Conservation (phyloP, 2,113 vertebrate species). For the Rana temporaria region DNA sequence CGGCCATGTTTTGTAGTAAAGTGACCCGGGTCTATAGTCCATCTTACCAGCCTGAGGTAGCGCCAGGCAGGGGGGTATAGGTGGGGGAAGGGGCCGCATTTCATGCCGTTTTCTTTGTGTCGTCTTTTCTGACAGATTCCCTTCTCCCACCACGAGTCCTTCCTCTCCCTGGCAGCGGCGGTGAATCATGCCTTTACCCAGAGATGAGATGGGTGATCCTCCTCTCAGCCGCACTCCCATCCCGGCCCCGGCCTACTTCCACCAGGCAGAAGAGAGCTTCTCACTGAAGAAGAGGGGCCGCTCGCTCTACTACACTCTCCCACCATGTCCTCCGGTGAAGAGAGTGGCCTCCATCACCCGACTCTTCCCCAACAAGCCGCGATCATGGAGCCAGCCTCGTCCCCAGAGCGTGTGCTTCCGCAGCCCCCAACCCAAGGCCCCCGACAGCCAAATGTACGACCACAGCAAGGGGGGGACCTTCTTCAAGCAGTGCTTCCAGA, state of each 20-base stretch:
- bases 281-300: slow-evolving; percentile 79
- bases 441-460: slow-evolving; percentile 74
- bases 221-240: slow-evolving; percentile 70
- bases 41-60: no score
- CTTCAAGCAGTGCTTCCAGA: slow-evolving; percentile 85
- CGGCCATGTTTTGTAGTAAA: no score
- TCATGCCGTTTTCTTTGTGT: no score
- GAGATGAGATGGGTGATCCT: slow-evolving; percentile 68
- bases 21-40: no score
- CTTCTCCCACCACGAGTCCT: no score
- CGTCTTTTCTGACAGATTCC: no score
- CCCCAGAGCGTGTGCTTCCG: slow-evolving; percentile 79
- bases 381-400: slow-evolving; percentile 69
- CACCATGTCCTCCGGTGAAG: slow-evolving; percentile 79
- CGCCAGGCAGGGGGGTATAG: no score
- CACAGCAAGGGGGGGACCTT: slow-evolving; percentile 77
- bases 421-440: slow-evolving; percentile 54
- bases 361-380: slow-evolving; percentile 75
- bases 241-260: slow-evolving; percentile 82
- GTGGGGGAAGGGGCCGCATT: no score
- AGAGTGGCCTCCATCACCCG: slow-evolving; percentile 77
- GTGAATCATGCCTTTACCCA: slow-evolving; percentile 73
- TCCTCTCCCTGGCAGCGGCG: no score
- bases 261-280: slow-evolving; percentile 83
- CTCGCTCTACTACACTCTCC: slow-evolving; percentile 75